Conservation (phyloP, 2,113 vertebrate genomes). For the Illadopsis cleaveri region DNA sequence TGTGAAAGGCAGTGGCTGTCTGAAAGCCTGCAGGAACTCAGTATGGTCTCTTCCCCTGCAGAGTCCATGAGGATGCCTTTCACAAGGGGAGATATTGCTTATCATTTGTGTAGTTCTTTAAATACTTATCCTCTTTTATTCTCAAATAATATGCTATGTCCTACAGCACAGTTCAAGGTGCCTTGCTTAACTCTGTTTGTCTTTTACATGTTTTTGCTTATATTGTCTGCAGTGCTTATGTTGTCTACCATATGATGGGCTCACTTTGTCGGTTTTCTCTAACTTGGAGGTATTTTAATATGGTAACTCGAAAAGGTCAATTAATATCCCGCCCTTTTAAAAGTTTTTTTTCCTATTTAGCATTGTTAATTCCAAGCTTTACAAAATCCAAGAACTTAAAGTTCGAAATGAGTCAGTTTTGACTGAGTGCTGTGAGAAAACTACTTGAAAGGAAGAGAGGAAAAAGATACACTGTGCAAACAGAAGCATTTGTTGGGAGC, state of each 20-base stretch:
- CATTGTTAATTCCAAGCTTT: not conserved
- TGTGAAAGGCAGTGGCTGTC: not conserved
- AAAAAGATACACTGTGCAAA: not conserved
- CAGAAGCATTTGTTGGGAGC: not conserved
- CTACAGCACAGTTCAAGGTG: not conserved
- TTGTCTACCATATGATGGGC: not conserved
- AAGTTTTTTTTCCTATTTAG: not conserved
- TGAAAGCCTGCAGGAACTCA: not conserved
- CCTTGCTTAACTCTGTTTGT: not conserved
- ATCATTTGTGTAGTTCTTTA: not conserved
- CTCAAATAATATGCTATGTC: not conserved
- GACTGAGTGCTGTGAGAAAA: not conserved
- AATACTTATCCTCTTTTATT: not conserved
- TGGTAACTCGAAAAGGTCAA: not conserved
- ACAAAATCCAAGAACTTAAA: not conserved
- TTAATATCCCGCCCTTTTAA: not conserved
- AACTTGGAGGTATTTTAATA: not conserved
- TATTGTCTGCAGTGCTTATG: not conserved
- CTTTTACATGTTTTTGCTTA: not conserved
- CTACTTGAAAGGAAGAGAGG: not conserved
- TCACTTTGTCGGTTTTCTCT: not conserved
- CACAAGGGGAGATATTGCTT: not conserved
- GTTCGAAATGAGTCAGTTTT: not conserved
- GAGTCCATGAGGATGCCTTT: not conserved
- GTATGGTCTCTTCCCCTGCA: not conserved